Base-by-base conservation (phyloP, 2,888 invertebrate genomes). In the Andrena flavipes region DNA sequence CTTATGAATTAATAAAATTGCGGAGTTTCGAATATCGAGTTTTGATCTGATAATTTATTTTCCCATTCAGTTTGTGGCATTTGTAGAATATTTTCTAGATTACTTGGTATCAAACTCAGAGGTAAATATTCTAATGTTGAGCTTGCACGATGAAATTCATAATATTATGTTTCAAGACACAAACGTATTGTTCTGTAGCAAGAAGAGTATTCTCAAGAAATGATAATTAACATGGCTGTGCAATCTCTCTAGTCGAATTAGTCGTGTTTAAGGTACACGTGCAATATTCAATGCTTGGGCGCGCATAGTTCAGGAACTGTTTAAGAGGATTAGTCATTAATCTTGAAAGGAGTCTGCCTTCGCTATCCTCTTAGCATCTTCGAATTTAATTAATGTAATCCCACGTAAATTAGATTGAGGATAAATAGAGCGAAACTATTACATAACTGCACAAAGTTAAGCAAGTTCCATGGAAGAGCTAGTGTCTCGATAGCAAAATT, bases 261-360 rank as follows among this genome's bases (percentile, higher is more conserved):
- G 10, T 67, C 48, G 10, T 33, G 60, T 68, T 62, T 73, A 42
- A n/a, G 26, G 35, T 35, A 4, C 35, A 13, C 6, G 2, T 16
- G 51, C 16, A 30, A 7, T 13, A 48, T n/a, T 35, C 59, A 62
- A 29, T 56, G 67, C 7, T 42, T n/a, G 48, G 20, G 13, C 68
- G 72, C 33, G 35, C 35, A 26, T 26, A 49, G 54, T 78, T 48
- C 63, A n/a, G 62, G 5, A 72, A 72, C 63, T 72, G 42, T 69
- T 72, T 78, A 82, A 82, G 83, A 78, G 68, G 83, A 79, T 84
- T 78, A 75, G 65, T 73, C 59, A 80, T 79, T 83, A 76, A 74
- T 80, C 84, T 70, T 67, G 70, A 83, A 76, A 76, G 83, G 65
- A 73, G 60, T 26, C 70, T 33, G 20, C 54, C 76, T 60, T 65